Percentiles rank a stretch among this genome's conserved stretches.
phyloP scores from a whole-genome alignment of 2,888 invertebrate species.

The Oscheius sp. region DNA sequence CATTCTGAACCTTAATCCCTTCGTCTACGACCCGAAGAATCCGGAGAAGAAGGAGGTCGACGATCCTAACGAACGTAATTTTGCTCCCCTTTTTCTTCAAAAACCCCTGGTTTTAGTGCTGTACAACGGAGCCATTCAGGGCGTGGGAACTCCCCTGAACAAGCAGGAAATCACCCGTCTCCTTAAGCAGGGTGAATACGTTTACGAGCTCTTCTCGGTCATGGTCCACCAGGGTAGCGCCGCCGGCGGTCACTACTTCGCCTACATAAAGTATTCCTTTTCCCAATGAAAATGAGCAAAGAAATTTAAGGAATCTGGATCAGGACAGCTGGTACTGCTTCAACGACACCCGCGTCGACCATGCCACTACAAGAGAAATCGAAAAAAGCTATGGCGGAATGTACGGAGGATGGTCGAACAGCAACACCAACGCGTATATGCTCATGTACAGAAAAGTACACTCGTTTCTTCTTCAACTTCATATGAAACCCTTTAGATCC shows the following conservation, averaged over 20 bases:
- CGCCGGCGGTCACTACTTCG: constrained; percentile 90
- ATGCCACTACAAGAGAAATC: constrained; percentile 64
- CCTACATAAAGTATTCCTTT: constrained; percentile 82
- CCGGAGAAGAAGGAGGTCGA: constrained; percentile 16
- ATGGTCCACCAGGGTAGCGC: constrained; percentile 93
- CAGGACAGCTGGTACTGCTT: constrained; percentile 86
- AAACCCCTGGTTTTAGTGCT: not conserved
- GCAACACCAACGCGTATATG: constrained; percentile 90
- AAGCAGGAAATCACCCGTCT: constrained; percentile 51
- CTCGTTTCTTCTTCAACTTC: not conserved
- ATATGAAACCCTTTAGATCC: constrained; percentile 13
- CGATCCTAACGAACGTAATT: constrained; percentile 8
- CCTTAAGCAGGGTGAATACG: constrained; percentile 75
- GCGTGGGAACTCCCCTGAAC: constrained; percentile 45
- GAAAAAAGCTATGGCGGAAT: constrained; percentile 85
- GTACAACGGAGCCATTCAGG: constrained; percentile 5
- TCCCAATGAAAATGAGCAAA: constrained; percentile 9
- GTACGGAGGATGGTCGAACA: constrained; percentile 78
- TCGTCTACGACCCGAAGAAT: constrained; percentile 76
- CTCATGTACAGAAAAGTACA: constrained; percentile 84
- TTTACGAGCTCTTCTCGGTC: constrained; percentile 88
- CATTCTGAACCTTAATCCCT: constrained; percentile 83
- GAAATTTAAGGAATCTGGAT: constrained; percentile 75
- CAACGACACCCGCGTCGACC: constrained; percentile 86
- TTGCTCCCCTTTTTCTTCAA: not conserved